Conservation (phyloP, 2,113 vertebrate genomes). For the Pangasianodon hypophthalmus region DNA sequence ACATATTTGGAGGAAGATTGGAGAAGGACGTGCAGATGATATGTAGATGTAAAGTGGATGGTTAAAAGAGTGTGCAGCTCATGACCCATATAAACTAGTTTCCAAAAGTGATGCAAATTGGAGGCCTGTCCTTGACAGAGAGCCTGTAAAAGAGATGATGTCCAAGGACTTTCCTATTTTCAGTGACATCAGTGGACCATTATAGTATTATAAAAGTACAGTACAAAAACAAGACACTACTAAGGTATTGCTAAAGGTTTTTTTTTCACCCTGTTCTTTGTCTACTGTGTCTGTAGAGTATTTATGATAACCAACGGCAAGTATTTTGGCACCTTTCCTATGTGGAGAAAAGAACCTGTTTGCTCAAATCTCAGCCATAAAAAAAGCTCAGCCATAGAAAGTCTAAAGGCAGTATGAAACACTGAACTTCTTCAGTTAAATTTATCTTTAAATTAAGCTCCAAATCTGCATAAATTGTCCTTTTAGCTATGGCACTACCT, state of each 20-base stretch:
- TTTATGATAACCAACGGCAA: neutral
- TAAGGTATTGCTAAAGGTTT: neutral
- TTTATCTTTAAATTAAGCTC: neutral
- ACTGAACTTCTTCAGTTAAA: neutral
- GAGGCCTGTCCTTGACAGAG: too few relatives aligned
- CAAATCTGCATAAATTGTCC: neutral
- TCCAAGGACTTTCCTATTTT: neutral
- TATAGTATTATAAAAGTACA: neutral
- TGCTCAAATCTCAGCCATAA: neutral
- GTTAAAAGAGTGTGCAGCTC: neutral
- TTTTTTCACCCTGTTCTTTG: neutral
- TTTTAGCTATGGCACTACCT: neutral
- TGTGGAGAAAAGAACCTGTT: neutral
- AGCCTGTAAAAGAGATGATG: neutral
- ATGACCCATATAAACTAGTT: slow-evolving; percentile 33
- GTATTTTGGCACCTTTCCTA: neutral
- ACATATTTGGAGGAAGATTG: slow-evolving; percentile 15
- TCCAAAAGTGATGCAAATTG: neutral
- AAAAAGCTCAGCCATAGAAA: neutral
- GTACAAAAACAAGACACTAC: neutral
- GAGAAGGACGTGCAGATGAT: neutral
- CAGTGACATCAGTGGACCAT: neutral
- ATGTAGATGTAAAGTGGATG: neutral
- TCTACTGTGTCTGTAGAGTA: neutral
- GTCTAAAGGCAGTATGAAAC: neutral